Conservation (phyloP, 2,888 invertebrate genomes). For the Romanomermis culicivorax region DNA sequence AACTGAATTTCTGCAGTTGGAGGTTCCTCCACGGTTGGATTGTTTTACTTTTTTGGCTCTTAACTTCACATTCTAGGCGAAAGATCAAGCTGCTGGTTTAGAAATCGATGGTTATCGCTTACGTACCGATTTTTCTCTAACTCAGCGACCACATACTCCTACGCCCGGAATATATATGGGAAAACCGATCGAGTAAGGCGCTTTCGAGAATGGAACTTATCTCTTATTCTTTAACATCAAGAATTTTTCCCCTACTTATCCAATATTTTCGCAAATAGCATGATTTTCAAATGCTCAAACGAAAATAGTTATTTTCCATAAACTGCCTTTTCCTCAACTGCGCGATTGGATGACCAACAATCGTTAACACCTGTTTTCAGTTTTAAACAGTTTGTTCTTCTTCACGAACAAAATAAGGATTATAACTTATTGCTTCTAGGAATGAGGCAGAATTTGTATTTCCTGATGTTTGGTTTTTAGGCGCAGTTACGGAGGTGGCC, state of each 20-base stretch:
- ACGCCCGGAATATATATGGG: slow-evolving; percentile 26
- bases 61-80: slow-evolving; percentile 10
- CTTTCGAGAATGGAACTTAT: background rate
- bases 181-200: slow-evolving; percentile 3
- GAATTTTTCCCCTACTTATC: background rate
- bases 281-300: no score
- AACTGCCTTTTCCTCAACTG: no score
- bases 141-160: slow-evolving; percentile 22
- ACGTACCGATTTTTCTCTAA: slow-evolving; percentile 23
- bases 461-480: background rate
- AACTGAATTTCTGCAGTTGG: no score
- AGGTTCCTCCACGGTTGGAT: no score
- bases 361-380: no score
- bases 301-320: no score
- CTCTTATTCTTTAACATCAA: background rate
- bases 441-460: background rate
- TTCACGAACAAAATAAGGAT: no score
- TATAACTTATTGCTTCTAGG: no score
- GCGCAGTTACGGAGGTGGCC: background rate
- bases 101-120: slow-evolving; percentile 19
- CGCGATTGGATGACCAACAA: no score
- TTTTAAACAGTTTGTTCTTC: no score
- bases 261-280: background rate
- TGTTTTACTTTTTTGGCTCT: no score
- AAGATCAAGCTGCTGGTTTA: slow-evolving; percentile 10